A percentile compares a stretch with the other conserved stretches of the same genome.
phyloP scores from a whole-genome alignment of 1,140 invertebrate species.

The Drosophila quadrilineata region DNA sequence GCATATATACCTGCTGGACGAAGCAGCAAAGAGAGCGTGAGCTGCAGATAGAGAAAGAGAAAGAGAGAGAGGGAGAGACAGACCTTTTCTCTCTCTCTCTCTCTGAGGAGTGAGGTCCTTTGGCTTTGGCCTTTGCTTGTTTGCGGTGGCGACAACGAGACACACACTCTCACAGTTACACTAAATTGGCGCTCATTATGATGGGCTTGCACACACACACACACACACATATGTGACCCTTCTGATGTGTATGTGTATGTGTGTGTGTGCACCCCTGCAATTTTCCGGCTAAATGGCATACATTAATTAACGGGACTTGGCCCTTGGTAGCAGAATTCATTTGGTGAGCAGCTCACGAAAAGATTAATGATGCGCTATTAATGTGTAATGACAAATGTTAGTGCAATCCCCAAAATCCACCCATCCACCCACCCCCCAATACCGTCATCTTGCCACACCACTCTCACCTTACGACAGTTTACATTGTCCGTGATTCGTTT shows the following conservation, averaged over 20 bases:
- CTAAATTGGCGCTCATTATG: slow-evolving; percentile 77
- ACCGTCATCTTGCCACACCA: too few species aligned
- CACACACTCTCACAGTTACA: slow-evolving; percentile 37
- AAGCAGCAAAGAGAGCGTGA: slow-evolving; percentile 26
- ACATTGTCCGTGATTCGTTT: slow-evolving; percentile 41
- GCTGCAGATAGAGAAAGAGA: background rate
- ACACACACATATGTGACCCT: slow-evolving; percentile 12
- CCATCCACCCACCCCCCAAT: background rate
- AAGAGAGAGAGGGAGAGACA: background rate
- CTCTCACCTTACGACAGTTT: slow-evolving; percentile 6
- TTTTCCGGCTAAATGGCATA: slow-evolving; percentile 79
- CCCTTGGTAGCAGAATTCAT: slow-evolving; percentile 52
- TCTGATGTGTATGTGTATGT: slow-evolving; percentile 23
- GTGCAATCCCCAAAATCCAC: slow-evolving; percentile 39
- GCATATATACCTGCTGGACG: slow-evolving; percentile 77
- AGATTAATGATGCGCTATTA: slow-evolving; percentile 79
- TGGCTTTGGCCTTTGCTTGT: slow-evolving; percentile 72
- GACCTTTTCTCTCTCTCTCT: too few species aligned
- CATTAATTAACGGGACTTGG: slow-evolving; percentile 74
- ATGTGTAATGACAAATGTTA: slow-evolving; percentile 80
- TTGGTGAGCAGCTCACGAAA: slow-evolving; percentile 58
- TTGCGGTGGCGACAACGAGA: slow-evolving; percentile 66
- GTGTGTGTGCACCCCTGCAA: slow-evolving; percentile 59
- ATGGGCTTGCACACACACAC: slow-evolving; percentile 40
- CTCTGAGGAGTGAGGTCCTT: slow-evolving; percentile 14